These are phyloP conservation scores for Propithecus deckenii DNA, from an alignment of 2,797 vertebrate genomes.

Conservation along the genomic window DNA sequence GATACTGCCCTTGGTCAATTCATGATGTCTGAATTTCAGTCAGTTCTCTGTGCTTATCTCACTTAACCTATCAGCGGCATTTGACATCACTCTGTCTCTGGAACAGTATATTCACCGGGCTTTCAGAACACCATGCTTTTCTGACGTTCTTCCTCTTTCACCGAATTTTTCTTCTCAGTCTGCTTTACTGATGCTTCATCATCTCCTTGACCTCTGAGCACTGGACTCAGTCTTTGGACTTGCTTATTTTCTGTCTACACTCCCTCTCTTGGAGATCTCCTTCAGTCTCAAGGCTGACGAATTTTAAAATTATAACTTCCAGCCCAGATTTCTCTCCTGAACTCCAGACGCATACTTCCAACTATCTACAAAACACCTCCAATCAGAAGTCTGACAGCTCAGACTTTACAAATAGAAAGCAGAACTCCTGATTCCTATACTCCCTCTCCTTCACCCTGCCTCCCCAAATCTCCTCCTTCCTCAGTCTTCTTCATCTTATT, in stretches of 20 bases:
- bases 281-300: neutral
- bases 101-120: neutral
- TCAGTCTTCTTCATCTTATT: neutral
- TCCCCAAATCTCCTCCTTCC: neutral
- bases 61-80: neutral
- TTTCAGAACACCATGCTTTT: neutral
- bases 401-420: neutral
- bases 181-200: neutral
- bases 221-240: neutral
- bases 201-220: neutral
- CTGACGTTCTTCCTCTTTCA: neutral
- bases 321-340: neutral
- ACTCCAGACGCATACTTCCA: neutral
- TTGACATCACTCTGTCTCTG: neutral
- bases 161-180: neutral
- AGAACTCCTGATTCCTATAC: neutral
- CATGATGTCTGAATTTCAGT: neutral
- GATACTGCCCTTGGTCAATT: neutral
- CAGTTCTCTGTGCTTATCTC: neutral
- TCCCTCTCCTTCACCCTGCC: neutral
- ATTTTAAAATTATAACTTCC: neutral
- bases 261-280: neutral
- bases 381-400: neutral
- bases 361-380: neutral
- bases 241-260: neutral